Conservation (phyloP, 2,888 invertebrate species). For the Chirona hameri region DNA sequence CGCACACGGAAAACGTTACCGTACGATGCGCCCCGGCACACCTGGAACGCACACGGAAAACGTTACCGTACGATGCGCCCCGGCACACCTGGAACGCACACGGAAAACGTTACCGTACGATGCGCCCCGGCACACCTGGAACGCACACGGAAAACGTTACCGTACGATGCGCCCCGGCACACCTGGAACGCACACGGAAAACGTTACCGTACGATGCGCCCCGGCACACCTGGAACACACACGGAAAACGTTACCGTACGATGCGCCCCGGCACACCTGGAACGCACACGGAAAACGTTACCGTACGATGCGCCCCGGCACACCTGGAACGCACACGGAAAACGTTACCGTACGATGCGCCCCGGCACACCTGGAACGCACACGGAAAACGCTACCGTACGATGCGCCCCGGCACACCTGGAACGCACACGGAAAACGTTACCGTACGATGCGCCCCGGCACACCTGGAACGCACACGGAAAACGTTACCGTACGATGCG, state of each 20-base stretch:
- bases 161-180: too few species aligned
- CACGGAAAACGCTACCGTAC: conserved; percentile 36
- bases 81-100: conserved; percentile 70
- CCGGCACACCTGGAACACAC: conserved; percentile 72
- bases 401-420: conserved; percentile 92
- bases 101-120: conserved; percentile 34
- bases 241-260: conserved; percentile 37
- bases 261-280: conserved; percentile 89
- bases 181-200: conserved; percentile 57
- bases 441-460: too few species aligned
- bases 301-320: too few species aligned
- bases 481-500: too few species aligned
- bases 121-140: conserved; percentile 87
- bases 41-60: conserved; percentile 53
- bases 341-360: too few species aligned
- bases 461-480: conserved; percentile 61
- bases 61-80: too few species aligned
- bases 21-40: too few species aligned
- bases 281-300: conserved; percentile 42
- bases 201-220: too few species aligned
- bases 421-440: conserved; percentile 42
- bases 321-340: conserved; percentile 57
- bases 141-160: conserved; percentile 40
- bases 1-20: conserved; percentile 35
- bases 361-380: conserved; percentile 75